Evolutionary conservation across 2,888 invertebrate genomes (phyloP).

Genomic region (Hypselothyrea guttata): DNA sequence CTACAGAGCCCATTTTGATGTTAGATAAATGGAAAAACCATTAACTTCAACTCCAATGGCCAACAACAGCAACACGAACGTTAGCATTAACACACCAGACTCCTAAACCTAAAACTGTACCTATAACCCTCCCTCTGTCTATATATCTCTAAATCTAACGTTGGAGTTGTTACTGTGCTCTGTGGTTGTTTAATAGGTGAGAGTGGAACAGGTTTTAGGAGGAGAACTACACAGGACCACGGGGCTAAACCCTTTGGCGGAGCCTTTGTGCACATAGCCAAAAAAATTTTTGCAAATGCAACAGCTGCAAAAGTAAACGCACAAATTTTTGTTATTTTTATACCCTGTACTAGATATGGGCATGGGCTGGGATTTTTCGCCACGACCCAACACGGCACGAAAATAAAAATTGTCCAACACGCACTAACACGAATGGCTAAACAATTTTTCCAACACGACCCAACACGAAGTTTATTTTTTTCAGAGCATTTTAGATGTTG

Average conservation of each 20-base stretch:
- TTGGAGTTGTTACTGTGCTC: no score
- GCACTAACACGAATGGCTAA: no score
- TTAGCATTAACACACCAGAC: not conserved
- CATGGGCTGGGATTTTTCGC: no score
- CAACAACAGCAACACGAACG: constrained; percentile 22
- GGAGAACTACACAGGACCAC: not conserved
- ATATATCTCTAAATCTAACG: no score
- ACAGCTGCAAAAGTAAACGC: constrained; percentile 28
- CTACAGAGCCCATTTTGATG: constrained; percentile 17
- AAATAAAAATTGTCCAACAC: no score
- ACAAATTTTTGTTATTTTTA: constrained; percentile 19
- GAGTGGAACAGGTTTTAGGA: constrained; percentile 20
- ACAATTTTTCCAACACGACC: no score
- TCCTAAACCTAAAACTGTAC: no score
- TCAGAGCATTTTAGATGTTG: no score
- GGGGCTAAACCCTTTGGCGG: not conserved
- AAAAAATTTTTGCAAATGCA: constrained; percentile 18
- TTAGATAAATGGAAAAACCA: constrained; percentile 49
- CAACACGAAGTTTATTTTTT: no score
- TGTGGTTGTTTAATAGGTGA: constrained; percentile 14
- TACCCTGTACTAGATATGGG: no score
- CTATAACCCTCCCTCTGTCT: no score
- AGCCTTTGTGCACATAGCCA: constrained; percentile 1
- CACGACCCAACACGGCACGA: no score
- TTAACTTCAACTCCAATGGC: constrained; percentile 33